A percentile compares a stretch with the other conserved stretches of the same genome.
Evolutionary conservation across 2,113 vertebrate genomes (phyloP).

Genomic region (Oryzias javanicus): DNA sequence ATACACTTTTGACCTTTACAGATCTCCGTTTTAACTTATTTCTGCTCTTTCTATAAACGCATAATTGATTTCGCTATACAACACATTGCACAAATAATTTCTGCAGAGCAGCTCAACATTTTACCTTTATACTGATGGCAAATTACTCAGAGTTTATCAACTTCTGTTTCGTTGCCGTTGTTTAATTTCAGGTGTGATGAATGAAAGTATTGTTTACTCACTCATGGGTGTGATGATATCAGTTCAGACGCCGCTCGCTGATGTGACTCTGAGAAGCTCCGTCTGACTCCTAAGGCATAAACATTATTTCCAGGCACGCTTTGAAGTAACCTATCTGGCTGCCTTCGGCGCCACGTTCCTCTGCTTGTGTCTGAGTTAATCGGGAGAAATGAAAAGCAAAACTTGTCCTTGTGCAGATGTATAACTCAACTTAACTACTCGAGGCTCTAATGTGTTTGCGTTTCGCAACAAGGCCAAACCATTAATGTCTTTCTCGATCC

Average conservation of each 20-base stretch:
- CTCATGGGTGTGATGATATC: background rate
- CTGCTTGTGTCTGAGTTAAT: conserved; percentile 27
- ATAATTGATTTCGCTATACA: no score
- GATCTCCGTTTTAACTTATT: no score
- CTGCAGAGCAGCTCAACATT: background rate
- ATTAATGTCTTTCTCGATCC: no score
- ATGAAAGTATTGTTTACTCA: background rate
- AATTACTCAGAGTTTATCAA: background rate
- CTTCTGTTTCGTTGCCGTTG: no score
- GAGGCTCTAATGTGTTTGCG: background rate
- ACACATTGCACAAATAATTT: no score
- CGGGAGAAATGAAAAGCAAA: conserved; percentile 13
- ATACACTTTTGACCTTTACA: no score
- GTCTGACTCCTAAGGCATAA: conserved; percentile 20
- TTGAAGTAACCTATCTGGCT: conserved; percentile 33
- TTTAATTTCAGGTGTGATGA: background rate
- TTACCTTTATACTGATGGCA: background rate
- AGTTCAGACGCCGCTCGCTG: conserved; percentile 1
- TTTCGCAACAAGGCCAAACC: background rate
- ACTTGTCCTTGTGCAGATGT: conserved; percentile 23
- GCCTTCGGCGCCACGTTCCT: conserved; percentile 42
- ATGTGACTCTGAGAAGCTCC: conserved; percentile 17
- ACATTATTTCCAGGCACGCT: conserved; percentile 38
- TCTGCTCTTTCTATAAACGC: no score
- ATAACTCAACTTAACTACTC: conserved; percentile 28